A percentile compares a stretch with the other conserved stretches of the same genome.
Evolutionary conservation across 2,797 vertebrate genomes (phyloP).

Genomic region (Bryconaethiops microstoma): DNA sequence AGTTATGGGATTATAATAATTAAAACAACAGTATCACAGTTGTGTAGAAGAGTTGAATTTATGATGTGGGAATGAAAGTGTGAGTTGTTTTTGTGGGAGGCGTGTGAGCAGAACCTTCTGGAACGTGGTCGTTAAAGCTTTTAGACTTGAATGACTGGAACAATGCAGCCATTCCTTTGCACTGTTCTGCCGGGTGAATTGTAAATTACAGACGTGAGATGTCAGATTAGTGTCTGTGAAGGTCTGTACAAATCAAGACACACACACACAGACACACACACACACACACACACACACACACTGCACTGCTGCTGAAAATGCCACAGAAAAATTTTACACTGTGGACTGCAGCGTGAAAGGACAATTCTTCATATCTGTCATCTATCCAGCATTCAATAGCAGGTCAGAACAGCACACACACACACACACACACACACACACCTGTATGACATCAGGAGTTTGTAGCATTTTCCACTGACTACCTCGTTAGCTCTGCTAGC

Average conservation of each 20-base stretch:
- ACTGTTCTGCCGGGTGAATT: background rate
- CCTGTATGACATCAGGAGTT: background rate
- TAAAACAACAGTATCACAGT: no score
- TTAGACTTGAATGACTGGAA: no score
- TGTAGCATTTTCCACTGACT: background rate
- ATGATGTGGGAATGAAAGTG: no score
- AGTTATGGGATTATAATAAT: no score
- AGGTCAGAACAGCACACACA: background rate
- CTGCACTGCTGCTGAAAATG: background rate
- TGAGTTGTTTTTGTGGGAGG: no score
- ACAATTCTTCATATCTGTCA: conserved; percentile 26
- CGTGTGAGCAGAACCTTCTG: no score
- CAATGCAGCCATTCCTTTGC: no score
- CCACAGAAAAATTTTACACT: background rate
- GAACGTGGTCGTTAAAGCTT: background rate
- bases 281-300: conserved; percentile 18
- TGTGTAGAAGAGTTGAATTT: no score
- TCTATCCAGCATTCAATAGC: background rate
- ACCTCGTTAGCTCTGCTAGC: background rate
- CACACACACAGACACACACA: conserved; percentile 9
- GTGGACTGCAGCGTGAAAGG: conserved; percentile 14
- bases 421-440: background rate
- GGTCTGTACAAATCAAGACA: conserved; percentile 5
- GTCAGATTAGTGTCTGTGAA: background rate
- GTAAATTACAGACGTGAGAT: background rate